Evolutionary conservation across 2,113 vertebrate species (phyloP), one percentile per base, ranked within the genome.

Genomic region (Platycercus adscitus): DNA sequence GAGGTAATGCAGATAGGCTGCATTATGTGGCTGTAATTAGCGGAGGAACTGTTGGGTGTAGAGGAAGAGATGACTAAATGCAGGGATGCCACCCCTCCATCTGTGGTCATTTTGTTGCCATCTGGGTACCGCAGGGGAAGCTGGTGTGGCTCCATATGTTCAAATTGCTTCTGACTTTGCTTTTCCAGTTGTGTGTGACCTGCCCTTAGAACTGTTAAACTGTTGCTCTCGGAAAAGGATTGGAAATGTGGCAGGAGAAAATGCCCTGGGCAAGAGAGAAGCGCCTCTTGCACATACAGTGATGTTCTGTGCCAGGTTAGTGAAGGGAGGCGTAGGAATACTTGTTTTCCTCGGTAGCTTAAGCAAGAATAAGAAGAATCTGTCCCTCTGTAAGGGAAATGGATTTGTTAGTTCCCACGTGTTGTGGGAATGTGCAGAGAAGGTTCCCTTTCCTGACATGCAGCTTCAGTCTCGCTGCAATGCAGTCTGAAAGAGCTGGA

Each of bases 381-480:
- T 44, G 37, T 21, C 46, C 20, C 41, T 24, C 35, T 61, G 39
- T 33, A 18, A 65, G 21, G 50, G 29, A 76, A 37, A 8, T 25
- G 7, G 37, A 20, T 66, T 55, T 61, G 8, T 44, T 37, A 17
- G 28, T 44, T 29, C 28, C 58, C 8, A 0, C 2, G 8, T 13
- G n/a, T 52, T 53, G 43, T 39, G 33, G 53, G 60, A 66, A 37
- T 0, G 18, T 19, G 60, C 10, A 8, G 39, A 63, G 61, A 56
- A 26, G 41, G 47, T 49, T 87, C 19, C 24, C 12, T 41, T 37
- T 66, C 23, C 41, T 71, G 29, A 37, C 10, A 1, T 4, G 15
- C 0, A 4, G n/a, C 47, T 79, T 53, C 16, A 9, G 65, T 21
- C 2, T 31, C 12, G 1, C 26, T 7, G 3, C 16, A 4, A 2